Evolutionary conservation across 2,113 vertebrate species (phyloP).

Genomic region (Tyto alba): DNA sequence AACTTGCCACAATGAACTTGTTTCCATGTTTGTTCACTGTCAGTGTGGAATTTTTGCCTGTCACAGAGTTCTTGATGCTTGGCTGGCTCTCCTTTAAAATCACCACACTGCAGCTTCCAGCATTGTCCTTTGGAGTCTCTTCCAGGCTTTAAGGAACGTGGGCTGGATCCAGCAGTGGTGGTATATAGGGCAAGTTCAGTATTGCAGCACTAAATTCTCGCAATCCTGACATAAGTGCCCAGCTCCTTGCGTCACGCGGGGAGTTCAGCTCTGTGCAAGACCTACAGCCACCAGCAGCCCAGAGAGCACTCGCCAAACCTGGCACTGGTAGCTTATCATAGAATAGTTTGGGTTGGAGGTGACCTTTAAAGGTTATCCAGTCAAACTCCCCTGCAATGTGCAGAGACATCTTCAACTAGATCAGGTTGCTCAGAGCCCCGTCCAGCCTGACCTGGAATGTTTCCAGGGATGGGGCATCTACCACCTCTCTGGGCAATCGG

Average conservation of each 20-base stretch:
- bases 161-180: not conserved
- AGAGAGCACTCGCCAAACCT: rapidly evolving
- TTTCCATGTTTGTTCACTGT: not conserved
- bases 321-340: not conserved
- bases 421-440: too few relatives aligned
- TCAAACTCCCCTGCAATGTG: not conserved
- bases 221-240: not conserved
- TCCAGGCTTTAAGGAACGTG: not conserved
- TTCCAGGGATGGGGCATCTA: too few relatives aligned
- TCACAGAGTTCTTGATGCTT: not conserved
- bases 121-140: not conserved
- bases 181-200: not conserved
- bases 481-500: too few relatives aligned
- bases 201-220: not conserved
- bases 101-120: not conserved
- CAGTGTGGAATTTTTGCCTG: not conserved
- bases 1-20: not conserved
- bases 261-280: not conserved
- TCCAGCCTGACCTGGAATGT: too few relatives aligned
- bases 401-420: too few relatives aligned
- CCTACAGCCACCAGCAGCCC: not conserved
- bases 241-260: not conserved
- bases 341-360: not conserved
- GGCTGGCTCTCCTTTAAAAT: not conserved
- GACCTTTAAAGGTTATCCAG: not conserved